phyloP scores from a whole-genome alignment of 2,888 invertebrate genomes.

The Microctonus hyperodae region DNA sequence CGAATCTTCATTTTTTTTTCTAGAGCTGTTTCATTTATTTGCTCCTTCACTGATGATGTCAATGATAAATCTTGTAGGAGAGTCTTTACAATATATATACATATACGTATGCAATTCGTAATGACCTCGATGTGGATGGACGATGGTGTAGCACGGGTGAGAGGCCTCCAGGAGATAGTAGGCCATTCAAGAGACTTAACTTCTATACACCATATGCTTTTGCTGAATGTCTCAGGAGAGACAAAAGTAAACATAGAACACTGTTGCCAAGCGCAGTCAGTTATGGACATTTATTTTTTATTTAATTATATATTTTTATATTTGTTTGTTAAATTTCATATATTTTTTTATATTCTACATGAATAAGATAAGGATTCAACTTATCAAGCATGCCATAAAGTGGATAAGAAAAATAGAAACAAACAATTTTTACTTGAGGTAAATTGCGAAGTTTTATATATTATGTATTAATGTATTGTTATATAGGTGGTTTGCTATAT shows the following conservation, averaged over 20 bases:
- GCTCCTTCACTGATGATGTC: neutral
- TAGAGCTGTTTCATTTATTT: no score
- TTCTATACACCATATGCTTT: neutral
- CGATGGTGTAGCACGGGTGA: slow-evolving; percentile 54
- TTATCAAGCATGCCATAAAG: neutral
- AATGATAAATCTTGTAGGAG: slow-evolving; percentile 8
- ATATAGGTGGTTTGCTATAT: no score
- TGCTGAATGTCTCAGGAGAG: slow-evolving; percentile 10
- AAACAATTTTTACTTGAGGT: no score
- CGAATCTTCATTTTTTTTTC: neutral
- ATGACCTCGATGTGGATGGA: slow-evolving; percentile 61
- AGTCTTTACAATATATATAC: slow-evolving; percentile 5
- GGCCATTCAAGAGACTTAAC: slow-evolving; percentile 52
- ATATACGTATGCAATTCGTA: slow-evolving; percentile 47
- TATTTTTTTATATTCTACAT: no score
- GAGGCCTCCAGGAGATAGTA: slow-evolving; percentile 61
- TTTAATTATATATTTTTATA: neutral
- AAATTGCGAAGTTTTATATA: no score
- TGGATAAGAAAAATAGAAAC: no score
- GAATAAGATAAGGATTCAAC: neutral
- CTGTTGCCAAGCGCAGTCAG: slow-evolving; percentile 25
- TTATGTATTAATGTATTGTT: no score
- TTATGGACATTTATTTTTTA: neutral
- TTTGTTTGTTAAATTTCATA: no score
- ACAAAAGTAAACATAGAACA: slow-evolving; percentile 23